A percentile compares a stretch with the other conserved stretches of the same genome.
These are phyloP conservation scores for Xerus inauris DNA, from an alignment of 2,113 vertebrate genomes.

Conservation along the genomic window DNA sequence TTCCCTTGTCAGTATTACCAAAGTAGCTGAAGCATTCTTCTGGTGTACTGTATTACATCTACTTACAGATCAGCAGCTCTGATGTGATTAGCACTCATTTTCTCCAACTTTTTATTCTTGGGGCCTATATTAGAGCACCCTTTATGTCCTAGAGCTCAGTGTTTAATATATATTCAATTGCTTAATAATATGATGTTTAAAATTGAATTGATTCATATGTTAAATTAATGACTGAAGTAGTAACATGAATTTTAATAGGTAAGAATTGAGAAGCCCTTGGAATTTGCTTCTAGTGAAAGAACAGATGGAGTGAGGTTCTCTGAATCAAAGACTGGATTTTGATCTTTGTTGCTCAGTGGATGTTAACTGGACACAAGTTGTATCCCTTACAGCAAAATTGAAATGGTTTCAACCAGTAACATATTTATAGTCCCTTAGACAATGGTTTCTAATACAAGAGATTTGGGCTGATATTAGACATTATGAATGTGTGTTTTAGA, in stretches of 20 bases:
- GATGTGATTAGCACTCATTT: not conserved
- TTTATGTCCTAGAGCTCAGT: not conserved
- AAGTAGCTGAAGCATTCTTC: not conserved
- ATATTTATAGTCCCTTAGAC: not conserved
- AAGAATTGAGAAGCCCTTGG: not conserved
- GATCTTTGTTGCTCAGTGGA: not conserved
- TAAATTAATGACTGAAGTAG: not conserved
- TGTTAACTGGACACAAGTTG: not conserved
- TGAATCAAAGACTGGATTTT: not conserved
- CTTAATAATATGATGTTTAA: constrained; percentile 15
- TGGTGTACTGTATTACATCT: not conserved
- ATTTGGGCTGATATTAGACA: not conserved
- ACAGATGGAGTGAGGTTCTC: not conserved
- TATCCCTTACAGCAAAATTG: not conserved
- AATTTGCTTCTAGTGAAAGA: constrained; percentile 16
- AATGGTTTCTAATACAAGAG: not conserved
- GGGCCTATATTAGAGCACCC: not conserved
- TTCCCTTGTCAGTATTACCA: not conserved
- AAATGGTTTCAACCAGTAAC: not conserved
- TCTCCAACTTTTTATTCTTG: not conserved
- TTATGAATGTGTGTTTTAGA: not conserved
- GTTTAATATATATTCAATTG: not conserved
- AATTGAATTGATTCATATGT: not conserved
- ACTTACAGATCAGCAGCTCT: not conserved
- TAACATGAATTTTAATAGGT: constrained; percentile 7